Conservation (phyloP, 2,888 invertebrate species). For the Euplexia lucipara region DNA sequence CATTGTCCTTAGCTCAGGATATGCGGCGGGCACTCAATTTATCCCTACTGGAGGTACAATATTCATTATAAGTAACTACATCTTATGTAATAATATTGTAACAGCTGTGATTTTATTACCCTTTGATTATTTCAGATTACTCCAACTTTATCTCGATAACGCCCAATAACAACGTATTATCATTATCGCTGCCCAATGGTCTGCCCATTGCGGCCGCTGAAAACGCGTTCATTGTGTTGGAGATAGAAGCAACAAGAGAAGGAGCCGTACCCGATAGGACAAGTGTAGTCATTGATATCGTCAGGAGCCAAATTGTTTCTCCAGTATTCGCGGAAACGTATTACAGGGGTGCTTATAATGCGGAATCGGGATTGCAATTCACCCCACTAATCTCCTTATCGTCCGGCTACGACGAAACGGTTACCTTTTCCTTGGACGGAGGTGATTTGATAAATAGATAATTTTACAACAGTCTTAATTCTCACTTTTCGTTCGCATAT, state of each 20-base stretch:
- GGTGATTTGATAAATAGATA: constrained; percentile 59
- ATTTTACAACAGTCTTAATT: constrained; percentile 18
- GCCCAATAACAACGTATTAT: constrained; percentile 62
- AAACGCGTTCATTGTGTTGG: constrained; percentile 74
- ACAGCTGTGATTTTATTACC: background rate
- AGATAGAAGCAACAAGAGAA: constrained; percentile 77
- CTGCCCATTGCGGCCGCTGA: constrained; percentile 66
- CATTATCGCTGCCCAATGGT: constrained; percentile 59
- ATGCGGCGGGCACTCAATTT: constrained; percentile 71
- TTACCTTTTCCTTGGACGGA: constrained; percentile 71
- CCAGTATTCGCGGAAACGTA: constrained; percentile 73
- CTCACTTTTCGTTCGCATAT: background rate
- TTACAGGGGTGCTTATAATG: constrained; percentile 72
- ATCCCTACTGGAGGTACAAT: constrained; percentile 73
- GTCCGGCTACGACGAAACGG: constrained; percentile 72
- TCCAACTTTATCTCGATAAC: constrained; percentile 65
- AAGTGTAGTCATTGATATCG: constrained; percentile 72
- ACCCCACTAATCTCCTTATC: constrained; percentile 67
- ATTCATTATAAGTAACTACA: constrained; percentile 1
- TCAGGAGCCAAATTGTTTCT: constrained; percentile 61
- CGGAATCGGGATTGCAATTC: constrained; percentile 66
- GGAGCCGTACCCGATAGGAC: constrained; percentile 74
- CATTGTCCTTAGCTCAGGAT: constrained; percentile 74
- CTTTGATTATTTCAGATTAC: constrained; percentile 70
- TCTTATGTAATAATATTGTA: background rate